phyloP scores from a whole-genome alignment of 2,113 vertebrate genomes.

The Casuarius casuarius region DNA sequence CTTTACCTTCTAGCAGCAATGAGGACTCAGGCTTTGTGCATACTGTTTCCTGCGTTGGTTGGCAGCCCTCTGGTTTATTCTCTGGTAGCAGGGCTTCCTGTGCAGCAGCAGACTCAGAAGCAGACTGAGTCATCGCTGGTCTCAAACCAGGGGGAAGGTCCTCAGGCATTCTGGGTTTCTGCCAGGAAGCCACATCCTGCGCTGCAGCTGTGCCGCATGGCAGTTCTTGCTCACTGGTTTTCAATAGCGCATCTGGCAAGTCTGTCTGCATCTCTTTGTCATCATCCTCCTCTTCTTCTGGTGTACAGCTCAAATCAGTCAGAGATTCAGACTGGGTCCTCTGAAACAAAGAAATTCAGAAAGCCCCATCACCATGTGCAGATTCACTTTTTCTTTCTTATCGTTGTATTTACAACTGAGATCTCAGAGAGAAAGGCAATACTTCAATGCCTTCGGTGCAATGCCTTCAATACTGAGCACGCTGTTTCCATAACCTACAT shows the following conservation, averaged over 20 bases:
- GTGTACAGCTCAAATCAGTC: constrained; percentile 75
- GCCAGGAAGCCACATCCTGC: not conserved
- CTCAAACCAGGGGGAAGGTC: constrained; percentile 12
- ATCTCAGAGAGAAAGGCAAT: not conserved
- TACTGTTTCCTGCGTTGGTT: not conserved
- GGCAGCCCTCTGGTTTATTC: not conserved
- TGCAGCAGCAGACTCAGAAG: constrained; percentile 21
- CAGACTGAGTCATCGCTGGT: constrained; percentile 9
- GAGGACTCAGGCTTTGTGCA: not conserved
- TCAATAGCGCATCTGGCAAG: constrained; percentile 36
- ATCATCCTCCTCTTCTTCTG: constrained; percentile 75
- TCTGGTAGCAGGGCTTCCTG: constrained; percentile 42
- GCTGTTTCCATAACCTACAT: not conserved
- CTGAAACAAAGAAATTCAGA: constrained; percentile 55
- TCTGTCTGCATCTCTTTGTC: constrained; percentile 28
- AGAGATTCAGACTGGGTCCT: constrained; percentile 75
- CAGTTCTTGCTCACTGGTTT: constrained; percentile 17
- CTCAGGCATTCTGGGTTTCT: constrained; percentile 22
- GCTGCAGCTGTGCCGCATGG: not conserved
- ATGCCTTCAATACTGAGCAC: not conserved
- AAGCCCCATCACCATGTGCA: not conserved
- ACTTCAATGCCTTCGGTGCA: not conserved
- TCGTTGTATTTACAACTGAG: not conserved
- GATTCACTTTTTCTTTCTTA: not conserved
- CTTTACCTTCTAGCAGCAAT: not conserved